phyloP scores from a whole-genome alignment of 2,888 invertebrate genomes.

The Drosophila rellima region DNA sequence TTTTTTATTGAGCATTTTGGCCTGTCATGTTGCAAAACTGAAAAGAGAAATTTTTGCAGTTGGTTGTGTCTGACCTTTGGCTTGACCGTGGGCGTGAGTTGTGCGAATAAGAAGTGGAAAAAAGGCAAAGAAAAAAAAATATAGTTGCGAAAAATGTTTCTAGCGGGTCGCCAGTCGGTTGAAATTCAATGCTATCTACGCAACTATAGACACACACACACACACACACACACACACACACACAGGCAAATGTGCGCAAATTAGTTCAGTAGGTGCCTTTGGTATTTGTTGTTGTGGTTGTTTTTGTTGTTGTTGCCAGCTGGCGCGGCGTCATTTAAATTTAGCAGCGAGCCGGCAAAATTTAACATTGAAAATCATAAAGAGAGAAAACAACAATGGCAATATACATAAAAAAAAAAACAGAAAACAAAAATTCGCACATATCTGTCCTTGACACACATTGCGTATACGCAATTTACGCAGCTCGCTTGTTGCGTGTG shows the following conservation, averaged over 20 bases:
- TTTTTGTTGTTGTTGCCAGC: constrained; percentile 47
- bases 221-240: constrained; percentile 18
- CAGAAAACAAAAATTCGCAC: constrained; percentile 81
- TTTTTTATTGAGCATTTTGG: constrained; percentile 32
- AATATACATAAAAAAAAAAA: background rate
- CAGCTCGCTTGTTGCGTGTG: constrained; percentile 54
- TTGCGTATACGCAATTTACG: constrained; percentile 81
- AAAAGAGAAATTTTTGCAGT: constrained; percentile 57
- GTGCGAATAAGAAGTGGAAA: constrained; percentile 50
- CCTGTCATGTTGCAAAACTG: constrained; percentile 48
- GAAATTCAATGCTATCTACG: constrained; percentile 75
- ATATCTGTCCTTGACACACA: constrained; percentile 85
- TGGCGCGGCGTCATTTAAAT: constrained; percentile 67
- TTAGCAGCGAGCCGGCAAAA: constrained; percentile 62
- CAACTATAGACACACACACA: constrained; percentile 51
- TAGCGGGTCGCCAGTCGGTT: constrained; percentile 63
- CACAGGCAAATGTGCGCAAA: constrained; percentile 53
- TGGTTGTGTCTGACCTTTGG: constrained; percentile 65
- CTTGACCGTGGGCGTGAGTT: constrained; percentile 75
- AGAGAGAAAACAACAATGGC: constrained; percentile 27
- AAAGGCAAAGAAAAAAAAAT: constrained; percentile 26
- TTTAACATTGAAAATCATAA: constrained; percentile 64
- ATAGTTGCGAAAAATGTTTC: constrained; percentile 63
- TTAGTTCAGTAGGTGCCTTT: constrained; percentile 81
- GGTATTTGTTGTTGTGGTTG: constrained; percentile 29